Conservation (phyloP, 2,888 invertebrate genomes). For the Ochropacha duplaris region DNA sequence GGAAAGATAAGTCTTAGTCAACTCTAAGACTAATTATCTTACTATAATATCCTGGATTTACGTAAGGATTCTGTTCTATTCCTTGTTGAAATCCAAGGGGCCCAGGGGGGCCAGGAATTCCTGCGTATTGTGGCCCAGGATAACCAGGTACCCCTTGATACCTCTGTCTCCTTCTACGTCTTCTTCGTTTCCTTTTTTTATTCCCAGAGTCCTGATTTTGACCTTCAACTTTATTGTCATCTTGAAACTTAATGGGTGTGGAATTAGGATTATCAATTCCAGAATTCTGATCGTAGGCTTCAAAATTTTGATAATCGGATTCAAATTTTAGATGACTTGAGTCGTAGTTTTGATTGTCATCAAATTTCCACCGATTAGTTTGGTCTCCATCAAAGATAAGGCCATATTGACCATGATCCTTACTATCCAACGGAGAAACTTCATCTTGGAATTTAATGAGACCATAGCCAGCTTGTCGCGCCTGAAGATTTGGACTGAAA, state of each 20-base stretch:
- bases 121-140: conserved; percentile 13
- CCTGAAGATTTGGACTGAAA: conserved; percentile 21
- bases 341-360: conserved; percentile 18
- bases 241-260: conserved; percentile 20
- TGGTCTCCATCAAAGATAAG: conserved; percentile 1
- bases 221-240: conserved; percentile 29
- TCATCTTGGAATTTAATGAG: conserved; percentile 23
- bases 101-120: conserved; percentile 22
- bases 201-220: conserved; percentile 14
- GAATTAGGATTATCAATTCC: not conserved
- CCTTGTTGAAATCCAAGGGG: conserved; percentile 10
- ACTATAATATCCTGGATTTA: conserved; percentile 26
- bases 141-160: conserved; percentile 15
- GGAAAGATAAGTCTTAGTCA: too few relatives aligned
- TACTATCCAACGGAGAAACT: conserved; percentile 21
- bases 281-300: not conserved
- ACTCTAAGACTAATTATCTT: conserved; percentile 17
- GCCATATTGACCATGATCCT: conserved; percentile 19
- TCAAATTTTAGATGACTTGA: not conserved
- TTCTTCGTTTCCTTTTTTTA: conserved; percentile 44
- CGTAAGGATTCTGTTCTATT: conserved; percentile 15
- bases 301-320: not conserved
- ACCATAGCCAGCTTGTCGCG: conserved; percentile 25
- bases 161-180: conserved; percentile 43
- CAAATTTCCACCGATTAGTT: conserved; percentile 29